phyloP scores from a whole-genome alignment of 2,888 invertebrate species.

The Podotricha telesiphe region DNA sequence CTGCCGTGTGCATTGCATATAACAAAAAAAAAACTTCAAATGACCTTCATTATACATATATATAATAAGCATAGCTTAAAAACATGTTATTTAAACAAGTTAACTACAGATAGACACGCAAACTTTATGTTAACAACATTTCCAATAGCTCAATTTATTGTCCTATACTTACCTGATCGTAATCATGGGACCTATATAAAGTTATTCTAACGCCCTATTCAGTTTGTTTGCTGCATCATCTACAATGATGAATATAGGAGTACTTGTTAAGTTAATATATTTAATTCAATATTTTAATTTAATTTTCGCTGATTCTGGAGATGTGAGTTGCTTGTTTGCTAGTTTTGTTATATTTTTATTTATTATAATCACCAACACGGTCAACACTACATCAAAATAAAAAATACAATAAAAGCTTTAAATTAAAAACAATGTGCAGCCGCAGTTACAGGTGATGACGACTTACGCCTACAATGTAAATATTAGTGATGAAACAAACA shows the following conservation, averaged over 20 bases:
- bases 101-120: conserved; percentile 14
- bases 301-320: conserved; percentile 10
- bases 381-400: too few species aligned
- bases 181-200: conserved; percentile 36
- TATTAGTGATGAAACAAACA: too few species aligned
- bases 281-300: background rate
- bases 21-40: background rate
- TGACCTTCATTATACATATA: conserved; percentile 15
- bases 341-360: background rate
- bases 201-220: background rate
- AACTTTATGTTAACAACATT: conserved; percentile 16
- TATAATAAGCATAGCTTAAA: conserved; percentile 8
- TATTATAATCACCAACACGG: too few species aligned
- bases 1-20: background rate
- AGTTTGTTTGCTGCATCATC: conserved; percentile 10
- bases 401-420: too few species aligned
- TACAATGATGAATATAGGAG: conserved; percentile 16
- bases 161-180: conserved; percentile 24
- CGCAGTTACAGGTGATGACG: too few species aligned
- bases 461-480: too few species aligned
- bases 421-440: too few species aligned
- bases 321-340: too few species aligned
- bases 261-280: conserved; percentile 13
- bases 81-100: conserved; percentile 9
- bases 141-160: conserved; percentile 13